Base-by-base conservation (phyloP, 2,797 vertebrate genomes). In the Ara ararauna region DNA sequence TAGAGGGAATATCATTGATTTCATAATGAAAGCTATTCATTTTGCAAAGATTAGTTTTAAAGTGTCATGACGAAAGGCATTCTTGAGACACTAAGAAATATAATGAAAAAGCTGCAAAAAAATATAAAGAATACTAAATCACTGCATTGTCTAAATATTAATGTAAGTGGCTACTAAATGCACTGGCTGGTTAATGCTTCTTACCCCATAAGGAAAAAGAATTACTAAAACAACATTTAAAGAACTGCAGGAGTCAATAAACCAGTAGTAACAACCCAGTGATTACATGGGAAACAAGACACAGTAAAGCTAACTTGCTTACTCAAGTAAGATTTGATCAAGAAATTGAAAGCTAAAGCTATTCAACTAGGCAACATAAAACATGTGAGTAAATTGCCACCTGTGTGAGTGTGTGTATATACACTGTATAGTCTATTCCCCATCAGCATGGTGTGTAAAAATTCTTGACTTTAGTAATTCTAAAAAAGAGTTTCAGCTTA, bases 1-100 rank as follows among this genome's bases (percentile, higher is more conserved):
- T 85, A 74, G 44, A 89, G 84, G 71, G 76, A 96, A 71, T 72
- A 85, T 90, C 66, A 93, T 48, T 84, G 87, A 96, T 96, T 94
- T 94, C 89, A 94, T 96, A 96, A 97, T 92, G 74, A 88, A 94
- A 86, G 73, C 93, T 87, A 89, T 92, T 95, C 47, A 80, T 92
- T 96, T 95, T 94, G 91, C 81, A 90, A 83, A 90, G 78, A 91
- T 81, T 96, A 84, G 78, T 89, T 90, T 45, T 76, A 68, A 78
- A 85, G 60, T 40, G 42, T 85, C 90, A 68, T 27, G 72, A 87
- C 81, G 47, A 90, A 87, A 87, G 38, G 83, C 53, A 79, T 91
- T 61, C 68, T 78, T 87, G 85, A 64, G 70, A 78, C 45, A 58
- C 53, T 62, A 51, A 72, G 83, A 94, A 96, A 93, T 61, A 65